Conservation (phyloP, 2,888 invertebrate species). For the Pyrochroa serraticornis region DNA sequence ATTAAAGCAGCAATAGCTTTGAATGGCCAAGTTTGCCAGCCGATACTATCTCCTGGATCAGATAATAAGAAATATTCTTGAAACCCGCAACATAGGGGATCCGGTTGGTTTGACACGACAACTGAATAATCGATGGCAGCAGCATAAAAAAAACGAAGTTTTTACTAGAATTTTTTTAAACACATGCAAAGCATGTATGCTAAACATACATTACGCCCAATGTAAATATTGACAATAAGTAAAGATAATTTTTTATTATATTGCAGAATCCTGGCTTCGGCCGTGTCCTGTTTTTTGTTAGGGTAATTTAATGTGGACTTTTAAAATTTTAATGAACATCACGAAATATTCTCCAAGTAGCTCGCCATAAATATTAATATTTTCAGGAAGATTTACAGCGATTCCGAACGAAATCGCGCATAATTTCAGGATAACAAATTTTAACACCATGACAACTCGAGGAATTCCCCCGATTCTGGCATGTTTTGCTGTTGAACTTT, state of each 20-base stretch:
- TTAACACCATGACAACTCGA: constrained; percentile 6
- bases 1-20: too few relatives aligned
- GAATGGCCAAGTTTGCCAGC: too few relatives aligned
- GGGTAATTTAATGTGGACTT: neutral
- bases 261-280: neutral
- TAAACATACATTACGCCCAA: neutral
- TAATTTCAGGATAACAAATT: constrained; percentile 8
- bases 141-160: neutral
- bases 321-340: neutral
- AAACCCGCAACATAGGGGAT: too few relatives aligned
- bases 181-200: neutral
- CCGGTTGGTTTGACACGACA: too few relatives aligned
- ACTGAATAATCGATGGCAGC: neutral
- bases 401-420: constrained; percentile 6
- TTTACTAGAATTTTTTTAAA: too few relatives aligned
- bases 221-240: constrained; percentile 2
- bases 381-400: constrained; percentile 3
- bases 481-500: neutral
- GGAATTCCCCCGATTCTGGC: neutral
- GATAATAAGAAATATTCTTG: too few relatives aligned
- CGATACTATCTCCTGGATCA: too few relatives aligned
- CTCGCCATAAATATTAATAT: constrained; percentile 1
- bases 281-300: neutral
- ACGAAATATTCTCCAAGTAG: neutral
- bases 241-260: constrained; percentile 5